Evolutionary conservation across 2,113 vertebrate species (phyloP), one percentile per base, ranked within the genome.

Genomic region (Callocephalon fimbriatum): DNA sequence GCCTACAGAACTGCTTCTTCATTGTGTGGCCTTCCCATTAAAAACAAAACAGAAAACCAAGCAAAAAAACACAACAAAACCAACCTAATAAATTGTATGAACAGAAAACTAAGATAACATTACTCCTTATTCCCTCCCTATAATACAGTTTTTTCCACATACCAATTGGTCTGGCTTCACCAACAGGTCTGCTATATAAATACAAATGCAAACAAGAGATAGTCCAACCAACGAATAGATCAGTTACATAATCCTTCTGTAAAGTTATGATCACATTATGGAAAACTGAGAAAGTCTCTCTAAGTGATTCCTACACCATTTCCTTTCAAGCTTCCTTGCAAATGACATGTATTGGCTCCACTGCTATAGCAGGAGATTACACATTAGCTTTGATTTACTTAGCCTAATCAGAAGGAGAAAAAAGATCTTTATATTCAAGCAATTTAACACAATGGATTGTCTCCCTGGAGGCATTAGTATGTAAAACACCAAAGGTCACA

Each of bases 221-320:
- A 58, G 40, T 9, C 17, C 38, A 88, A 90, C 29, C 8, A 93
- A 45, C 29, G 72, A 72, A 94, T 27, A 18, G 38, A 71, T 37
- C 31, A 75, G 47, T 65, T 79, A 71, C 4, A 3, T 42, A 86
- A 86, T 71, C 23, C 51, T 90, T 54, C 45, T 78, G 21, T 62
- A 83, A 62, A 31, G 4, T 32, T 83, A 54, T 21, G 32, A 72
- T 77, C 53, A 50, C 17, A n/a, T 61, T 29, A 67, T 13, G 21
- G 61, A 78, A 94, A 93, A 93, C 31, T 78, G 27, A 86, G 63
- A 93, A 87, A 70, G 63, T 35, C 70, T 77, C 17, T 27, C 63
- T 58, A 21, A 58, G 35, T 4, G 2, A 40, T 45, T 79, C 59
- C 27, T 82, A 21, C 38, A 16, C 16, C 0, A 0, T 67, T 73